A percentile compares a stretch with the other conserved stretches of the same genome.
phyloP scores from a whole-genome alignment of 2,797 vertebrate genomes.

The Sebastes kiyomatsui region DNA sequence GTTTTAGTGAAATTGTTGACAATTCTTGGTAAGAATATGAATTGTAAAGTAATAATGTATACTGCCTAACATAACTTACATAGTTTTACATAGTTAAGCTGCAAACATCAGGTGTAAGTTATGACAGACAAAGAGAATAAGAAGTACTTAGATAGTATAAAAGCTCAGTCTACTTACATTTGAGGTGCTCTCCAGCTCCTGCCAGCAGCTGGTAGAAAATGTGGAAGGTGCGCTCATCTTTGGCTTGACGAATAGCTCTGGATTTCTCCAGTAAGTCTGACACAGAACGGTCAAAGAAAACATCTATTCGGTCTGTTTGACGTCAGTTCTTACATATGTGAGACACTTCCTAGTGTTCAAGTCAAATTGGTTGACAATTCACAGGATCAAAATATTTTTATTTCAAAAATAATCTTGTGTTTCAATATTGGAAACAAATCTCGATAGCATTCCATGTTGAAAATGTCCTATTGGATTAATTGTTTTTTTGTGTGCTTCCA shows the following conservation, averaged over 20 bases:
- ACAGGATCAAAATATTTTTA: not conserved
- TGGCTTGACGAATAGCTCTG: slow-evolving; percentile 97
- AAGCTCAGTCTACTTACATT: slow-evolving; percentile 83
- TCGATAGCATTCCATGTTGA: not conserved
- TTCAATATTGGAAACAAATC: not conserved
- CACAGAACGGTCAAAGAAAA: slow-evolving; percentile 77
- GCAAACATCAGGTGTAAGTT: not conserved
- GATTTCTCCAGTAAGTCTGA: slow-evolving; percentile 97
- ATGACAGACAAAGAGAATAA: not conserved
- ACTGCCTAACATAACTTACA: not conserved
- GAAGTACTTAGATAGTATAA: not conserved
- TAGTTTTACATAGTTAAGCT: not conserved
- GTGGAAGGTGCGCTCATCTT: slow-evolving; percentile 97
- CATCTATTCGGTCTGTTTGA: not conserved
- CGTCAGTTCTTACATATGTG: not conserved
- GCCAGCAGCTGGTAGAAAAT: slow-evolving; percentile 96
- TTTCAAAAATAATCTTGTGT: not conserved
- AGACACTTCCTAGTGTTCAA: not conserved
- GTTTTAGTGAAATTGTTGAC: not conserved
- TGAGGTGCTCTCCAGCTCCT: slow-evolving; percentile 95
- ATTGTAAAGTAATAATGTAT: not conserved
- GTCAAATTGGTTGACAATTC: not conserved
- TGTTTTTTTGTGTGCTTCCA: not conserved
- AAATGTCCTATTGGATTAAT: not conserved
- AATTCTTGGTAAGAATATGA: not conserved